Conservation (phyloP, 2,113 vertebrate genomes). For the Lasiurus cinereus region DNA sequence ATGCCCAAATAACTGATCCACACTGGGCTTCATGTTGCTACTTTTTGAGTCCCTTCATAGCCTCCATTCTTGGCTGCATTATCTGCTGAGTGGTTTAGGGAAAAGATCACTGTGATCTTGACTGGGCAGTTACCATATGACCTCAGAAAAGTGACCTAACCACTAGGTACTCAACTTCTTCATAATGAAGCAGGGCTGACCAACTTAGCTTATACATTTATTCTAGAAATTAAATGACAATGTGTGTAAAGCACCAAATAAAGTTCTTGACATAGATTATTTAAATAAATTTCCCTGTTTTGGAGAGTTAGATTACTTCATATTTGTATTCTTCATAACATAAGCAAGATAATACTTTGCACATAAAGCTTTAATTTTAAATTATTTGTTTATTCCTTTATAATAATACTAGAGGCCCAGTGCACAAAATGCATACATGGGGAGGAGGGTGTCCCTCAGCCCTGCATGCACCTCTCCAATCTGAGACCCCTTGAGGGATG, state of each 20-base stretch:
- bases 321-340: neutral
- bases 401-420: neutral
- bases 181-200: neutral
- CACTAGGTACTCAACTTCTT: neutral
- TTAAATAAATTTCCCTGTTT: slow-evolving; percentile 7
- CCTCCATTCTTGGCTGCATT: neutral
- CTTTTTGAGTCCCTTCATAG: neutral
- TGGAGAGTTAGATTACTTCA: neutral
- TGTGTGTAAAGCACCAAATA: neutral
- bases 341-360: neutral
- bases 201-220: neutral
- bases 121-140: neutral
- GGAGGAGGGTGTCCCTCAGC: no score
- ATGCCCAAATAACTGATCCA: no score
- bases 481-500: no score
- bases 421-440: no score
- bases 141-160: neutral
- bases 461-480: no score
- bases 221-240: neutral
- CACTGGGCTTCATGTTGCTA: neutral
- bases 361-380: slow-evolving; percentile 11
- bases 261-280: neutral
- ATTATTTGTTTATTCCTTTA: neutral
- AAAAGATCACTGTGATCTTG: neutral
- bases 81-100: neutral